These are phyloP conservation scores for Pangasius krempfi DNA, from an alignment of 2,797 vertebrate species.

Conservation along the genomic window DNA sequence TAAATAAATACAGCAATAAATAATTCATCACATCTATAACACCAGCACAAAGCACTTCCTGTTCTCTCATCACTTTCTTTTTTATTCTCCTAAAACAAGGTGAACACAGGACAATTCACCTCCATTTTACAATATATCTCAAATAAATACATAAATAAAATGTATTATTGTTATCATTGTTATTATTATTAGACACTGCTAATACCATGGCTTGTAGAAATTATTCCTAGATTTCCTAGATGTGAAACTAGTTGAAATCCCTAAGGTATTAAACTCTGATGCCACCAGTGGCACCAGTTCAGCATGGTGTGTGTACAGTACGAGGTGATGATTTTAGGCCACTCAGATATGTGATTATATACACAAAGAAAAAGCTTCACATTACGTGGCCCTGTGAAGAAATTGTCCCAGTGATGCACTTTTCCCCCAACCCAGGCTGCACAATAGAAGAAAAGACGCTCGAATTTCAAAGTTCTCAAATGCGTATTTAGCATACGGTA, in stretches of 20 bases:
- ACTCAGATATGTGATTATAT: background rate
- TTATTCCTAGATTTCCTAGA: background rate
- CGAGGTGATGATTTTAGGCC: background rate
- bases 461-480: constrained; percentile 29
- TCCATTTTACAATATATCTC: background rate
- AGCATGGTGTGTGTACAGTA: background rate
- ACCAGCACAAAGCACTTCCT: constrained; percentile 7
- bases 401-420: constrained; percentile 11
- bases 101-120: background rate
- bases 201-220: background rate
- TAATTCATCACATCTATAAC: background rate
- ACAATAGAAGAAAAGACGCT: constrained; percentile 24
- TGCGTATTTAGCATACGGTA: constrained; percentile 9
- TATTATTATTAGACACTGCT: background rate
- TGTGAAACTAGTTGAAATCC: constrained; percentile 17
- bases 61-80: background rate
- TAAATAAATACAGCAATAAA: constrained; percentile 1
- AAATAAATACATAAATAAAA: background rate
- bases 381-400: background rate
- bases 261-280: background rate
- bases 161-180: background rate
- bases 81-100: background rate
- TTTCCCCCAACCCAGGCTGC: background rate
- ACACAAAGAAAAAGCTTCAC: background rate
- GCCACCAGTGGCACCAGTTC: background rate